These are phyloP conservation scores for Anguilla marmorata DNA, from an alignment of 2,797 vertebrate species.

Conservation along the genomic window DNA sequence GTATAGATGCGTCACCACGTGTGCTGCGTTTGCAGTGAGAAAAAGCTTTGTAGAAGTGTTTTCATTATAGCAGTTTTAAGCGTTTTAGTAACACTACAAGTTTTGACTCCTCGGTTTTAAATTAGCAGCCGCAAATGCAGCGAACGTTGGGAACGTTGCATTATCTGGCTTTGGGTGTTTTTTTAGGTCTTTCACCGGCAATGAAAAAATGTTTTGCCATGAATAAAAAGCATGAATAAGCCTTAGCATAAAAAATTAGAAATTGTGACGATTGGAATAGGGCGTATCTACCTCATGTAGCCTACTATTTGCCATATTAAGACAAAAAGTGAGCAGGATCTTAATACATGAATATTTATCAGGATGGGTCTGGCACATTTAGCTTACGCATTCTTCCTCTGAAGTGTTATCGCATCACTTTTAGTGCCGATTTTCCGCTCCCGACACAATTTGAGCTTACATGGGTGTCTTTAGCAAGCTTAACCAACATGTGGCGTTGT, in stretches of 20 bases:
- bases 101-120: constrained; percentile 10
- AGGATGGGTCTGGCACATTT: constrained; percentile 57
- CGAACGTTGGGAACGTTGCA: background rate
- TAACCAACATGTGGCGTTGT: constrained; percentile 58
- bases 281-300: constrained; percentile 59
- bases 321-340: constrained; percentile 58
- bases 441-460: constrained; percentile 44
- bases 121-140: background rate
- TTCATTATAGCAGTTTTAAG: background rate
- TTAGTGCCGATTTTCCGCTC: constrained; percentile 53
- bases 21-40: constrained; percentile 16
- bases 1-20: constrained; percentile 22
- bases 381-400: constrained; percentile 36
- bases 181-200: background rate
- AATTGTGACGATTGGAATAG: constrained; percentile 50
- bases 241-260: constrained; percentile 37
- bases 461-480: constrained; percentile 57
- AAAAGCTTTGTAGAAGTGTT: background rate
- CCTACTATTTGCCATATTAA: constrained; percentile 58
- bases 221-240: constrained; percentile 29
- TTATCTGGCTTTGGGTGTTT: background rate
- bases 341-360: constrained; percentile 73
- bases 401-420: constrained; percentile 58
- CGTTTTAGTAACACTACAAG: background rate
- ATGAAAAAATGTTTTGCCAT: background rate